phyloP scores from a whole-genome alignment of 2,888 invertebrate genomes.

The Serripes groenlandicus region DNA sequence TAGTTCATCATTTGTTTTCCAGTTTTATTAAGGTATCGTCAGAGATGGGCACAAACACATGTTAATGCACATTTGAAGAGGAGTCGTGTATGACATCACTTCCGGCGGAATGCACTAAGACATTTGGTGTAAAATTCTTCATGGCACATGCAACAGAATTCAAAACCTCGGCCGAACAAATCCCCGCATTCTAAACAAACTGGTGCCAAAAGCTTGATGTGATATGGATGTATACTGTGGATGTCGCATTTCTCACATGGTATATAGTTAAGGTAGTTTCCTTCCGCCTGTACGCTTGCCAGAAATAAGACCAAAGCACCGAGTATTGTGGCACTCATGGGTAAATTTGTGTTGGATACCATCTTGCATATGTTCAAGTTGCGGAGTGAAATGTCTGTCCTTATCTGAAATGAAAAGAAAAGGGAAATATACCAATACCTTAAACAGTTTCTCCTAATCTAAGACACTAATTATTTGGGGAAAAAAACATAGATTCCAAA shows the following conservation, averaged over 20 bases:
- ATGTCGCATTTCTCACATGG: slow-evolving; percentile 60
- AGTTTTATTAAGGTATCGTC: no score
- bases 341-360: not conserved
- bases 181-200: slow-evolving; percentile 61
- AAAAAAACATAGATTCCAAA: no score
- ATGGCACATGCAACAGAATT: slow-evolving; percentile 65
- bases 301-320: not conserved
- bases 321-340: not conserved
- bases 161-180: slow-evolving; percentile 57
- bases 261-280: slow-evolving; percentile 12
- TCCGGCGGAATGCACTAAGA: slow-evolving; percentile 20
- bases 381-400: no score
- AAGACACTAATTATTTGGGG: no score
- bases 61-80: not conserved
- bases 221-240: slow-evolving; percentile 45
- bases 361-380: not conserved
- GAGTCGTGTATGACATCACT: not conserved
- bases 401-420: no score
- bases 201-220: slow-evolving; percentile 46
- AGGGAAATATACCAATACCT: no score
- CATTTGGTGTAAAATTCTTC: slow-evolving; percentile 48
- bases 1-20: no score
- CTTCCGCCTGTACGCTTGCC: not conserved
- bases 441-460: no score
- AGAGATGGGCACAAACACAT: not conserved